Percentiles rank a stretch among this genome's conserved stretches.
Conservation (phyloP, 2,888 invertebrate genomes). For the Dendrolimus houi region DNA sequence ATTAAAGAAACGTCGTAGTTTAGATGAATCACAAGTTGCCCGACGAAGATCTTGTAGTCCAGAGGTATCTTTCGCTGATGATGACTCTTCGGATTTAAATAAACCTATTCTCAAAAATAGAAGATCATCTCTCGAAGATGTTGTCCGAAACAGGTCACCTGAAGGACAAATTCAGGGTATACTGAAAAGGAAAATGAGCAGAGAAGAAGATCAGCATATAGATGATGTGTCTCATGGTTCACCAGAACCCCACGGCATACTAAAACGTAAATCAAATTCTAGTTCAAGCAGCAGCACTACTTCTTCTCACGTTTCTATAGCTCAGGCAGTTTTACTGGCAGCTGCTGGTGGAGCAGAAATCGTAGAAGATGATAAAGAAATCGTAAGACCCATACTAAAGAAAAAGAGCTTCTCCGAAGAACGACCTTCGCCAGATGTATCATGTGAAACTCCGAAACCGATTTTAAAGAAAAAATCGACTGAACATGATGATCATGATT, state of each 20-base stretch:
- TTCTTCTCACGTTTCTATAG: conserved; percentile 81
- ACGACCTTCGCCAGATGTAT: conserved; percentile 68
- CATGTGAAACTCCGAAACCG: conserved; percentile 79
- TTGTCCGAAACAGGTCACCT: conserved; percentile 79
- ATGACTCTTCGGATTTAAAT: conserved; percentile 73
- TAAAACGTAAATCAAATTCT: conserved; percentile 86
- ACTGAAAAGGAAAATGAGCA: conserved; percentile 81
- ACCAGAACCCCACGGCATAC: conserved; percentile 85
- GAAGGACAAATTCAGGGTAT: conserved; percentile 81
- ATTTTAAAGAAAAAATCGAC: conserved; percentile 92
- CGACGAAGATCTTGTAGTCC: conserved; percentile 82
- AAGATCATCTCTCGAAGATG: conserved; percentile 82
- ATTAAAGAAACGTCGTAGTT: conserved; percentile 87
- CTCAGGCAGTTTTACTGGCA: conserved; percentile 80
- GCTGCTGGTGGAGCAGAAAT: conserved; percentile 78
- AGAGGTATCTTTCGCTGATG: conserved; percentile 78
- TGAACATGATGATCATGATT: conserved; percentile 84
- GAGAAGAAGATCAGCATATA: conserved; percentile 79
- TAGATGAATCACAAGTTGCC: conserved; percentile 86
- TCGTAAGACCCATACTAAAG: conserved; percentile 87
- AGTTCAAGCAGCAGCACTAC: conserved; percentile 80
- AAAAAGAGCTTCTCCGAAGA: conserved; percentile 87
- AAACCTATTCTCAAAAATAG: conserved; percentile 82
- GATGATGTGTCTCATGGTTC: conserved; percentile 78
- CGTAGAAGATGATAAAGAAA: conserved; percentile 74